Evolutionary conservation across 1,140 invertebrate genomes (phyloP).

Genomic region (Cephus cinctus): DNA sequence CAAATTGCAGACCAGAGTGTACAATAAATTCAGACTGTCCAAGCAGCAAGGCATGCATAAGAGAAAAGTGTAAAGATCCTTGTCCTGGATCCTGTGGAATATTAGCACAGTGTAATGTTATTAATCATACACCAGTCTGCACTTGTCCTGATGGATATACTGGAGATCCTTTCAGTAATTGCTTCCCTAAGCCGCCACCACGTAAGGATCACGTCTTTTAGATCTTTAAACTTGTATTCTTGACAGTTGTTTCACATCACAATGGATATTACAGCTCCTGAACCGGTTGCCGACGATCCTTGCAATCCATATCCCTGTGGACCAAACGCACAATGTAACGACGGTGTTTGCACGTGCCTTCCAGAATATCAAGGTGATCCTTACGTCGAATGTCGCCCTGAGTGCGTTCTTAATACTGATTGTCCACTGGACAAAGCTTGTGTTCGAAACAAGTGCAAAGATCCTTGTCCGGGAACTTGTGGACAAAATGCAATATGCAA

Average conservation of each 20-base stretch:
- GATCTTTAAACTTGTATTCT: too few species aligned
- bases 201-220: too few species aligned
- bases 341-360: slow-evolving; percentile 47
- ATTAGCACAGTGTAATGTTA: slow-evolving; percentile 56
- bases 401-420: too few species aligned
- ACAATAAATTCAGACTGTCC: slow-evolving; percentile 64
- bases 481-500: slow-evolving; percentile 51
- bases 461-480: too few species aligned
- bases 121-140: too few species aligned
- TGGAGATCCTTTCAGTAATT: slow-evolving; percentile 56
- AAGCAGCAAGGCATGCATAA: slow-evolving; percentile 61
- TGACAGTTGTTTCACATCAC: too few species aligned
- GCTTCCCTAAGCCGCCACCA: slow-evolving; percentile 43
- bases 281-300: slow-evolving; percentile 30
- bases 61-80: too few species aligned
- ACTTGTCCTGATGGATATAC: too few species aligned
- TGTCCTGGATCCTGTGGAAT: slow-evolving; percentile 55
- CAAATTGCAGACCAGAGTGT: slow-evolving; percentile 65
- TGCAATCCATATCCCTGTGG: slow-evolving; percentile 53
- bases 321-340: slow-evolving; percentile 49
- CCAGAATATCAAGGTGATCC: slow-evolving; percentile 57
- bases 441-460: slow-evolving; percentile 43
- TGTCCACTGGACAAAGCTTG: slow-evolving; percentile 43
- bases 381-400: slow-evolving; percentile 42
- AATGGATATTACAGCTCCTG: slow-evolving; percentile 20